Evolutionary conservation across 2,113 vertebrate genomes (phyloP), one percentile per base, ranked within the genome.

Genomic region (Trichomycterus rosablanca): DNA sequence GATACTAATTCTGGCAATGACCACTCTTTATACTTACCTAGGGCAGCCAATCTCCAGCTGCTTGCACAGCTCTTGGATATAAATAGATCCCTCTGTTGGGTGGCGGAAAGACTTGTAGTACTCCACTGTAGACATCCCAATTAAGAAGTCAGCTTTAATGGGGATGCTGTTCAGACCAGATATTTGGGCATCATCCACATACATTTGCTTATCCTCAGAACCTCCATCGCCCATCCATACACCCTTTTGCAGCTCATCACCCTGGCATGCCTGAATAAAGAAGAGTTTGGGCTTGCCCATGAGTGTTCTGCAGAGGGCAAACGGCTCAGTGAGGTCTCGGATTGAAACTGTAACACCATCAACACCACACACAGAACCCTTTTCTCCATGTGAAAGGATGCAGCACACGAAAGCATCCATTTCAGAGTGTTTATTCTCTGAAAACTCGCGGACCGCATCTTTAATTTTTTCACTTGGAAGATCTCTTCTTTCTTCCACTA

Each of bases 341-440:
- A 87, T 80, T 39, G 43, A 22, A 44, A 87, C 45, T 1, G 23
- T 5, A 2, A 54, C 1, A 7, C 70, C 54, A 48, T 89, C 86
- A 11, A 35, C 0, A 0, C 83, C 86, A 24, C 69, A 57, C 46
- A 89, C 52, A 20, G 61, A 68, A 16, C 71, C 77, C 70, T 73
- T 78, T 20, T 71, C 46, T 23, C 86, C 87, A 23, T 87, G 86
- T 3, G 84, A 86, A 18, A 88, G 81, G 67, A 88, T 59, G 56
- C 86, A 88, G 74, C 84, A 87, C 57, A 86, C 66, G n/a, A 88
- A 86, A 60, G 77, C 81, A 58, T 87, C 84, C 72, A 74, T 81
- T 35, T 52, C 23, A 20, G 34, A 54, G 3, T 87, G 84, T 59
- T 83, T 32, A 59, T 1, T 37, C 0, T 2, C 0, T 19, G 72